phyloP scores from a whole-genome alignment of 2,113 vertebrate species.

The Pterophyllum scalare region DNA sequence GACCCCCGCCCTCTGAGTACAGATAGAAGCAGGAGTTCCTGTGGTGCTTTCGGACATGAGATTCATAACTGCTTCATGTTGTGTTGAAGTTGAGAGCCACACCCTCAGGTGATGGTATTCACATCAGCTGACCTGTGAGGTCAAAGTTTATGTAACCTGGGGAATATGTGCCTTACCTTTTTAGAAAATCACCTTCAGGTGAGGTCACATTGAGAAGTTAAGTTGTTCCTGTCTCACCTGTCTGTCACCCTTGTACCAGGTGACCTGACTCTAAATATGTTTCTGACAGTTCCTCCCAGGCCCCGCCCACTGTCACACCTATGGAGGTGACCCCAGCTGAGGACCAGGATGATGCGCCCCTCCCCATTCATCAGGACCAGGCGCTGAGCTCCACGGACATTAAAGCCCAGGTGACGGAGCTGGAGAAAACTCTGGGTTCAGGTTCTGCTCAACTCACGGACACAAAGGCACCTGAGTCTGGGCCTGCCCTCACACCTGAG shows the following conservation, averaged over 20 bases:
- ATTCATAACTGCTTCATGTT: too few species aligned
- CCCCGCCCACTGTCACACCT: constrained; percentile 5
- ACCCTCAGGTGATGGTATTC: not conserved
- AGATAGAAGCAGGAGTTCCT: not conserved
- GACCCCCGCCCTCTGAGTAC: not conserved
- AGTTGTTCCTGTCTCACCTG: not conserved
- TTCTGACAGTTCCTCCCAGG: constrained; percentile 35
- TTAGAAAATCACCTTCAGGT: not conserved
- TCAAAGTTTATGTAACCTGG: not conserved
- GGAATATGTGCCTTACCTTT: not conserved
- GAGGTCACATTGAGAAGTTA: not conserved
- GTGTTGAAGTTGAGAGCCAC: not conserved
- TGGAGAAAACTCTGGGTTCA: constrained; percentile 67
- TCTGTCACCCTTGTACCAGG: not conserved
- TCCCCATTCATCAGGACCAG: constrained; percentile 18
- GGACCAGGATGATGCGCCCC: constrained; percentile 31
- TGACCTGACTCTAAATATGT: not conserved
- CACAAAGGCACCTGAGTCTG: not conserved
- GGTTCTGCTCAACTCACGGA: constrained; percentile 2
- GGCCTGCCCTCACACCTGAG: not conserved
- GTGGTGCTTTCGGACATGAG: not conserved
- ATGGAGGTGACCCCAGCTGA: constrained; percentile 43
- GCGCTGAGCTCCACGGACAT: constrained; percentile 24
- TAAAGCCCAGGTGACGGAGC: constrained; percentile 62
- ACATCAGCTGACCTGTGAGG: not conserved